Base-by-base conservation (phyloP, 1,140 invertebrate species). In the Plutomurus gul region DNA sequence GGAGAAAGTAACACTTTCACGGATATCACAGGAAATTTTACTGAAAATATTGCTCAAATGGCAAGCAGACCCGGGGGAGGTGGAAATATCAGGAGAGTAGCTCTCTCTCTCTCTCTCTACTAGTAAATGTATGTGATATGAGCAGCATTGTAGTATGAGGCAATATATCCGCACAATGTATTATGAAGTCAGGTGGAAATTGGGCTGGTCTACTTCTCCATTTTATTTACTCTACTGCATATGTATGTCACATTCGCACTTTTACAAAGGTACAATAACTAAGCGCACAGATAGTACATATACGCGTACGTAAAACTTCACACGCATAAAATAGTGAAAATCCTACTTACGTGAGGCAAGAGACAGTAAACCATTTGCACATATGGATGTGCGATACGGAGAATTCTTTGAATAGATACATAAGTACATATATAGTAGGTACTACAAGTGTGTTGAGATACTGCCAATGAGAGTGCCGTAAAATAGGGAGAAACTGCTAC, bases 1-100 rank as follows among this genome's bases (percentile, higher is more conserved):
- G 56, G 56, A 33, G 56, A 65, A 33, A 65, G 56, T 5, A n/a
- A 16, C 8, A 33, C 56, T 65, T 65, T 65, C 56, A 33, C 56
- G 27, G 27, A 65, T 65, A 30, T 65, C 27, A 65, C 56, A 30
- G 13, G 36, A n/a, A n/a, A n/a, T n/a, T n/a, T n/a, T n/a, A n/a
- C n/a, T n/a, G n/a, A 65, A 65, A 65, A 65, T 65, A 65, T 65
- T 65, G 56, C 56, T 25, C 56, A 65, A 65, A 65, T 65, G 56
- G 56, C 56, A 65, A 65, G 56, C 27, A 65, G 56, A 65, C 56
- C 56, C 56, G 0, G 8, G 56, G 56, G 56, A 65, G 13, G 20
- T 7, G 25, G 27, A 65, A 65, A 65, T 65, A 65, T 65, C 56
- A 65, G 36, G 56, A 33, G 56, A 65, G 56, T 30, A 65, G 56